Evolutionary conservation across 2,888 invertebrate genomes (phyloP), one percentile per base, ranked within the genome.

Genomic region (Pyrrhia umbra): DNA sequence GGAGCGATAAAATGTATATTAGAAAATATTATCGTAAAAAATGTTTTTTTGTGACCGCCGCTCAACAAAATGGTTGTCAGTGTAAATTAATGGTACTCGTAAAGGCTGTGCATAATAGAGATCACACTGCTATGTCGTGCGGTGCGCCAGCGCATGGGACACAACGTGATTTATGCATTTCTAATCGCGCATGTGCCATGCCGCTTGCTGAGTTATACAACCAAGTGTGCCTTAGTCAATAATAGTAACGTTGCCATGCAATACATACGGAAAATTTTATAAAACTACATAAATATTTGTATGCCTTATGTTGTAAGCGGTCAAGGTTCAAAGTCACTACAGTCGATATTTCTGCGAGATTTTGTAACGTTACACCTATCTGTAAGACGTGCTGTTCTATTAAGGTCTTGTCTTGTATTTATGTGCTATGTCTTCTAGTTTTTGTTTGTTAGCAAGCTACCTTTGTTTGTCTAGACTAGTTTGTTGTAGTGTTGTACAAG

Each of bases 161-260:
- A 77, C 84, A 90, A 91, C 90, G 91, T 91, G 90, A 89, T 86
- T 83, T 85, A 80, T 87, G 82, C 85, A 84, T 84, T 85, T 85
- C 87, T 85, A 90, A 89, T 88, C 85, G 86, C 80, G 76, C 84
- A 83, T 86, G 85, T 82, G 83, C 82, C 77, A 49, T 59, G 73
- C 66, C 63, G 68, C 52, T 69, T 58, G 61, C 45, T 55, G 57
- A 46, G 49, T 88, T 89, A 85, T 85, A 86, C 86, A 88, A 88
- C 77, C 77, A 75, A 75, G 61, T 68, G 42, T 70, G 60, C 71
- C 58, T 58, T 46, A 66, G 66, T 65, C 67, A 71, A 77, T 69
- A 81, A 75, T 78, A 75, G 65, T 75, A 71, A 79, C 68, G 76
- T 80, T 75, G 62, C 77, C 63, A 76, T 76, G 82, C 59, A 65